phyloP scores from a whole-genome alignment of 1,140 invertebrate genomes.

The Mizuhopecten yessoensis region DNA sequence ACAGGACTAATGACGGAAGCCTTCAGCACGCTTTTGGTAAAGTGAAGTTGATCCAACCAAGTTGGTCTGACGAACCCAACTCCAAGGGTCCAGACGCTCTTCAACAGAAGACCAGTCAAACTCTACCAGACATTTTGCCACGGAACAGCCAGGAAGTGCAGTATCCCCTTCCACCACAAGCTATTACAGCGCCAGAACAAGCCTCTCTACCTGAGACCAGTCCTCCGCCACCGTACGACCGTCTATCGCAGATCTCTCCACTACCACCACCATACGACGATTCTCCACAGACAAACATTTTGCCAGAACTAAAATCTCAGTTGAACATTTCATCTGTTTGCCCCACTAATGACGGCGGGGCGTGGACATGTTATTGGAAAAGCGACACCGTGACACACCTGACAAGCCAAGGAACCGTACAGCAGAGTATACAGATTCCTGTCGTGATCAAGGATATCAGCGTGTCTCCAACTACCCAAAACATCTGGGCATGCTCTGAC shows the following conservation, averaged over 20 bases:
- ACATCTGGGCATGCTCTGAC: neutral
- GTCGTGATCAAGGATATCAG: neutral
- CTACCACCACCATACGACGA: neutral
- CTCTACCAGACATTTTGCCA: neutral
- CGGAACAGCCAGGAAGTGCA: neutral
- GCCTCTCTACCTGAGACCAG: neutral
- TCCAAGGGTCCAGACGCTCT: no score
- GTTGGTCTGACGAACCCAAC: neutral
- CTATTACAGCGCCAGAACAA: neutral
- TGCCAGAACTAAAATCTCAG: neutral
- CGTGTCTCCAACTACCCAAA: neutral
- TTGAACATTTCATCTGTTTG: neutral
- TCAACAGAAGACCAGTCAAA: neutral
- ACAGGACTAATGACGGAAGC: neutral
- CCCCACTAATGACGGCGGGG: neutral
- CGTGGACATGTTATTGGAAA: neutral
- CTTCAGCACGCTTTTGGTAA: neutral
- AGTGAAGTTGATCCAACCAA: neutral
- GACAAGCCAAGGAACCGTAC: neutral
- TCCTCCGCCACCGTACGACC: neutral
- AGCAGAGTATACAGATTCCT: neutral
- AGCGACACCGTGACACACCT: neutral
- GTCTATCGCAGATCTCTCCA: neutral
- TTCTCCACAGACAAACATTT: neutral
- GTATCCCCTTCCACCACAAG: neutral